These are phyloP conservation scores for Trichonephila clavata DNA, from an alignment of 1,140 invertebrate species.

Conservation along the genomic window DNA sequence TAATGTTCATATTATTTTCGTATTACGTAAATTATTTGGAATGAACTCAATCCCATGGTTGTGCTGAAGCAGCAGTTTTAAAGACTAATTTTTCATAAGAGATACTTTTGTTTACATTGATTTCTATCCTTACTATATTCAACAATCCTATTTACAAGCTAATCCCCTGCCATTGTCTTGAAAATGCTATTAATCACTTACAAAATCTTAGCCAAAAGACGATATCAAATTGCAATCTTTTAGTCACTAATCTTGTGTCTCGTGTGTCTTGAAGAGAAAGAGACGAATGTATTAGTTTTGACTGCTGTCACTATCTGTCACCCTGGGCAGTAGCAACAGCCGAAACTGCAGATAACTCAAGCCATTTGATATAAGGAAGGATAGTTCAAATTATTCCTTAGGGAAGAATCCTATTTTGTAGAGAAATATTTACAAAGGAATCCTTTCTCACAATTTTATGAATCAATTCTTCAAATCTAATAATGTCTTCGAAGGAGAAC, in stretches of 20 bases:
- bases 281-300: slow-evolving; percentile 52
- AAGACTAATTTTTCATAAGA: not conserved
- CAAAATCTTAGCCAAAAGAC: slow-evolving; percentile 14
- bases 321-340: not conserved
- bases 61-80: not conserved
- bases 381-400: not conserved
- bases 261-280: slow-evolving; percentile 2
- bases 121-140: not conserved
- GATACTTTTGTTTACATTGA: not conserved
- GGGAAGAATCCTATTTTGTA: not conserved
- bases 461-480: not conserved
- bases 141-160: not conserved
- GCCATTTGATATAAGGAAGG: not conserved
- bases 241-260: slow-evolving; percentile 49
- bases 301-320: slow-evolving; percentile 24
- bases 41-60: not conserved
- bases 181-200: slow-evolving; percentile 41
- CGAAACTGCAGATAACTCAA: not conserved
- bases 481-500: too few species aligned
- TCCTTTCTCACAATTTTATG: not conserved
- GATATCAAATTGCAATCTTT: slow-evolving; percentile 43
- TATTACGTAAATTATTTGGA: not conserved
- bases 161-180: slow-evolving; percentile 1
- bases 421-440: not conserved
- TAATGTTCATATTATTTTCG: not conserved